Base-by-base conservation (phyloP, 2,888 invertebrate species). In the Minunthozetes semirufus region DNA sequence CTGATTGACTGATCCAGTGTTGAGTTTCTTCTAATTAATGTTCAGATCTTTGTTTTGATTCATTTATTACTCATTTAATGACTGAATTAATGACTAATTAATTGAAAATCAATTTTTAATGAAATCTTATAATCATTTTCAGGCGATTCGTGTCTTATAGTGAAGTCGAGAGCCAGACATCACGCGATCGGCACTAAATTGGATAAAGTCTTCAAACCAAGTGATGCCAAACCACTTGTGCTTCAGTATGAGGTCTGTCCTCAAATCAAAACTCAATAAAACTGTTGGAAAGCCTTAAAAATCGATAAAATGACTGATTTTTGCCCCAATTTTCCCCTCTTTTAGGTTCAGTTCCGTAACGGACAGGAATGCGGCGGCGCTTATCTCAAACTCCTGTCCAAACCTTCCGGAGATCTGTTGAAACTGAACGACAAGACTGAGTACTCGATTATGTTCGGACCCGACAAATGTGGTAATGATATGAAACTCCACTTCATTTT, bases 401-500 rank as follows among this genome's bases (percentile, higher is more conserved):
- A 74, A 3, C 76, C 78, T 11, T 87, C 88, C 81, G 86, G 96
- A 81, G 83, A 80, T 74, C 81, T 86, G 82, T 89, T 88, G 78
- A 86, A 88, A 81, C 95, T 98, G 85, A 88, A 92, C 83, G 98
- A 99, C 85, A 95, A 94, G 85, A 95, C 97, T 0, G 91, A 95
- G 0, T 99, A 98, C 85, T 93, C 95, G 1, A 94, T 99, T 81
- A 99, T 99, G 99, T 99, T 99, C 85, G 99, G 99, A 0, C 98
- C 98, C 11, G 99, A 99, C 86, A 99, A 97, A 84, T 99, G 99
- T 84, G 98, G 98, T 78, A 92, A 91, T 81, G 94, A 94, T 83
- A 90, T 92, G 82, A 97, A 97, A 86, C 81, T 89, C 13, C 90
- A 90, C 80, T 89, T 90, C 80, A 99, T 99, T 83, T 94, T 99